These are phyloP conservation scores for Eledona agricola DNA, from an alignment of 2,888 invertebrate species.

Conservation along the genomic window DNA sequence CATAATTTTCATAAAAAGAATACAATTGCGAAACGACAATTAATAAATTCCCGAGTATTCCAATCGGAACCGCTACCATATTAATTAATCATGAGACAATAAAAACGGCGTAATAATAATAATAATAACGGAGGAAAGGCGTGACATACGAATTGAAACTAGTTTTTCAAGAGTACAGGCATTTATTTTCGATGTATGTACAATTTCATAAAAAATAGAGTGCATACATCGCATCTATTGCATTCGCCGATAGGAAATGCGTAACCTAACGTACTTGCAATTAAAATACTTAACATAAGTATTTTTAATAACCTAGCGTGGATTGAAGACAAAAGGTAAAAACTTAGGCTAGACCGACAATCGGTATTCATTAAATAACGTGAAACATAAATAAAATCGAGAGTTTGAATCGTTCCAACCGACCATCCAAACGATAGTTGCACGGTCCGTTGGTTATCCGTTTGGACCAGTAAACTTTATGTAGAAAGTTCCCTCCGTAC, in stretches of 20 bases:
- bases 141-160: slow-evolving; percentile 4
- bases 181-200: slow-evolving; percentile 28
- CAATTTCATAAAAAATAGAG: slow-evolving; percentile 14
- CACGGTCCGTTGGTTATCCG: slow-evolving; percentile 43
- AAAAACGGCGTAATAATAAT: no score
- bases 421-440: slow-evolving; percentile 12
- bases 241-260: slow-evolving; percentile 17
- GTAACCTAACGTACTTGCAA: slow-evolving; percentile 9
- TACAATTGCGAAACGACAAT: slow-evolving; percentile 9
- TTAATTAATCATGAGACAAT: no score
- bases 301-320: slow-evolving; percentile 4
- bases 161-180: slow-evolving; percentile 7
- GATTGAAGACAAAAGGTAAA: slow-evolving; percentile 7
- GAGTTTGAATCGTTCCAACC: slow-evolving; percentile 11
- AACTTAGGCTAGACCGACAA: slow-evolving; percentile 19
- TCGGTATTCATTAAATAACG: slow-evolving; percentile 23
- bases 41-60: no score
- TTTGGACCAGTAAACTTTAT: slow-evolving; percentile 51
- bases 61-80: no score
- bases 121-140: no score
- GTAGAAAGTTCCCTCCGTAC: slow-evolving; percentile 38
- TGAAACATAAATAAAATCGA: slow-evolving; percentile 30
- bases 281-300: slow-evolving; percentile 33
- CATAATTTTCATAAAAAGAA: slow-evolving; percentile 8
- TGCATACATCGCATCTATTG: slow-evolving; percentile 21